Conservation (phyloP, 2,113 vertebrate genomes). For the Antidorcas marsupialis region DNA sequence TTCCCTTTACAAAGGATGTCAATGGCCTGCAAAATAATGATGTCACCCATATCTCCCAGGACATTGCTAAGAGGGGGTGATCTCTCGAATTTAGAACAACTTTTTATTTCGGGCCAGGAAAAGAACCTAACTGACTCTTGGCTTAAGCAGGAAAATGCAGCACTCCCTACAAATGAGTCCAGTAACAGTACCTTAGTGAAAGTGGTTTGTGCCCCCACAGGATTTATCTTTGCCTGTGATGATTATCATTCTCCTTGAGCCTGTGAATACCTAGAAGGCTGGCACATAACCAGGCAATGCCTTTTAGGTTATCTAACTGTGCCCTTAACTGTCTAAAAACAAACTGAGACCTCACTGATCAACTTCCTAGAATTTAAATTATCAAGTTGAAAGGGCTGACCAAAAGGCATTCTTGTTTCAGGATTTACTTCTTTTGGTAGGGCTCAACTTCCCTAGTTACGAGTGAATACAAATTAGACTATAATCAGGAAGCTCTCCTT, state of each 20-base stretch:
- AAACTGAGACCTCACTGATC: neutral
- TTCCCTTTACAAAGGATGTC: neutral
- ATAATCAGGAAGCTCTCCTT: neutral
- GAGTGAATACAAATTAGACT: neutral
- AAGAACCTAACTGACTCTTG: neutral
- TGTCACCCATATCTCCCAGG: neutral
- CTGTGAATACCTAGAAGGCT: neutral
- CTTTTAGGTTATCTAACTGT: neutral
- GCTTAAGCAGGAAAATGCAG: neutral
- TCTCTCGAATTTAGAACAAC: neutral
- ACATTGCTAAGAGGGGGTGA: neutral
- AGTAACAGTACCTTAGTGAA: neutral
- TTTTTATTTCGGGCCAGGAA: neutral
- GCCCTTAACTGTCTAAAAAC: neutral
- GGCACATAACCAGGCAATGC: neutral
- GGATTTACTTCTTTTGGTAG: neutral
- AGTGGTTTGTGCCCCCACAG: neutral
- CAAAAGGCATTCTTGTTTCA: neutral
- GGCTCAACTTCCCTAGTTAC: neutral
- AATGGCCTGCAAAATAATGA: neutral
- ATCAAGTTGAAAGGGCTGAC: neutral
- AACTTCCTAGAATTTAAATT: neutral
- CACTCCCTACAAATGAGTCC: neutral
- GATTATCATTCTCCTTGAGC: neutral
- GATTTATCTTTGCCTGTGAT: neutral